Conservation (phyloP, 2,797 vertebrate species). For the Nasua narica region DNA sequence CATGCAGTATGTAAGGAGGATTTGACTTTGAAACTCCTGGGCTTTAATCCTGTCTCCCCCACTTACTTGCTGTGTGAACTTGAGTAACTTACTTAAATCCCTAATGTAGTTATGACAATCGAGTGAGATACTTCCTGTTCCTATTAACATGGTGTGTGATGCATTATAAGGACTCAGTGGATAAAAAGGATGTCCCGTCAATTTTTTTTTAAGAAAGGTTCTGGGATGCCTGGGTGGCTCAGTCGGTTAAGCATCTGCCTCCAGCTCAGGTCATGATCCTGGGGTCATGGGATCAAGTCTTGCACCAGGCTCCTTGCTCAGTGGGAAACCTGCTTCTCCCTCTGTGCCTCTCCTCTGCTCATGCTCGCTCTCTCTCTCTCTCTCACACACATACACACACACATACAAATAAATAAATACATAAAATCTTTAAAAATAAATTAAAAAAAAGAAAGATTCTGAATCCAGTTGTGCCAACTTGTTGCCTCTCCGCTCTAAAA, state of each 20-base stretch:
- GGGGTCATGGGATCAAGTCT: too few relatives aligned
- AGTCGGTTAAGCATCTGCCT: neutral
- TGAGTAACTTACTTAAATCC: neutral
- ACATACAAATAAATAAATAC: too few relatives aligned
- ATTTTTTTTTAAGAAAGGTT: neutral
- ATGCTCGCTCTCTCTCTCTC: too few relatives aligned
- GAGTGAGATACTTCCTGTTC: neutral
- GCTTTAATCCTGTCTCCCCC: neutral
- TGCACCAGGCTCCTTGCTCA: too few relatives aligned
- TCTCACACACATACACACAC: too few relatives aligned
- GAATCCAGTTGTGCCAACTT: neutral
- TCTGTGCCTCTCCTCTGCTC: too few relatives aligned
- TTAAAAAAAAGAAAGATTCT: neutral
- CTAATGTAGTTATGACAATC: neutral
- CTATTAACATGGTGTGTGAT: neutral
- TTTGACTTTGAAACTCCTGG: neutral
- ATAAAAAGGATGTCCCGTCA: neutral
- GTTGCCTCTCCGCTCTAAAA: neutral
- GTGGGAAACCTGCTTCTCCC: too few relatives aligned
- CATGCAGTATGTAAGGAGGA: neutral
- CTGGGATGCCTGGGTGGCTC: neutral
- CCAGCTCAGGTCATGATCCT: too few relatives aligned
- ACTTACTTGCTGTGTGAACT: neutral
- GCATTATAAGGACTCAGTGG: neutral
- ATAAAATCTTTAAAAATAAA: too few relatives aligned